These are phyloP conservation scores for Sebastes iracundus DNA, from an alignment of 2,797 vertebrate genomes.

Conservation along the genomic window DNA sequence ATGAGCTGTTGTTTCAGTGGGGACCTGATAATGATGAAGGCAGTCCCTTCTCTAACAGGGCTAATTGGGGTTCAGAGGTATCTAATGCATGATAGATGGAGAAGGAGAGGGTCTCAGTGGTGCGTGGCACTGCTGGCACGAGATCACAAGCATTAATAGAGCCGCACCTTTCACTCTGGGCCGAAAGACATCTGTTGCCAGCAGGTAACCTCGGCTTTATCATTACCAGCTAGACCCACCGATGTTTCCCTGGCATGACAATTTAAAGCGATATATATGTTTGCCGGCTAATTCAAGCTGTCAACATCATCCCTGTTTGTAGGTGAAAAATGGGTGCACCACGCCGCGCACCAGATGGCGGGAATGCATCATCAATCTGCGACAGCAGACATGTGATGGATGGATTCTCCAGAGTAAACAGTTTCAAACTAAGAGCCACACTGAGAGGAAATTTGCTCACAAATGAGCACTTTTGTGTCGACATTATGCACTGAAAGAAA, in stretches of 20 bases:
- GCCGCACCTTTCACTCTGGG: slow-evolving; percentile 73
- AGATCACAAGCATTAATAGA: slow-evolving; percentile 82
- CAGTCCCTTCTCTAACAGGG: slow-evolving; percentile 64
- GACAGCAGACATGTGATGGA: slow-evolving; percentile 79
- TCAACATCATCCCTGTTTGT: slow-evolving; percentile 81
- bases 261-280: slow-evolving; percentile 81
- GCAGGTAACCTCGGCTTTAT: slow-evolving; percentile 78
- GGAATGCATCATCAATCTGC: slow-evolving; percentile 79
- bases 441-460: slow-evolving; percentile 65
- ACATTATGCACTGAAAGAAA: slow-evolving; percentile 32
- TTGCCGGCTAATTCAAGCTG: slow-evolving; percentile 80
- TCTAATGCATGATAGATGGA: slow-evolving; percentile 77
- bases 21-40: slow-evolving; percentile 68
- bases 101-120: slow-evolving; percentile 66
- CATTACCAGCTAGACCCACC: slow-evolving; percentile 74
- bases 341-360: slow-evolving; percentile 84
- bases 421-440: slow-evolving; percentile 74
- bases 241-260: slow-evolving; percentile 75
- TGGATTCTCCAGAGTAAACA: slow-evolving; percentile 76
- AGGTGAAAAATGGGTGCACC: slow-evolving; percentile 83
- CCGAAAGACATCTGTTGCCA: slow-evolving; percentile 84
- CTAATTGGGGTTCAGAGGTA: slow-evolving; percentile 79
- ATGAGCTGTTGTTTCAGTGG: slow-evolving; percentile 53
- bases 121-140: slow-evolving; percentile 73
- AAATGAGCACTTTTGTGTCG: slow-evolving; percentile 58